Evolutionary conservation across 2,888 invertebrate genomes (phyloP), one percentile per base, ranked within the genome.

Genomic region (Metallyticus violacea): DNA sequence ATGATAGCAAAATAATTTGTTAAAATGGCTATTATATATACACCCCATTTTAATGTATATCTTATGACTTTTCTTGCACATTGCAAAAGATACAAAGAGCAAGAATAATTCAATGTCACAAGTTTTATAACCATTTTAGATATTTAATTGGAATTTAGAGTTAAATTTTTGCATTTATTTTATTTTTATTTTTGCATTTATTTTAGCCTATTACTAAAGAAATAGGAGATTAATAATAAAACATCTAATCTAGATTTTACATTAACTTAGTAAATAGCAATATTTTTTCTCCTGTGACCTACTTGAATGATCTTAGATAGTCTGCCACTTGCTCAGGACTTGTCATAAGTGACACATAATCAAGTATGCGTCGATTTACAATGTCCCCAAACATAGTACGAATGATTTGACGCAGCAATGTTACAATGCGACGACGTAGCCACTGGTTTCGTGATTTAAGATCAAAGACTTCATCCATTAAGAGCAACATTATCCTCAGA

Each of bases 291-390:
- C 2, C 2, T 26, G n/a, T 3, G 9, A 92, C 95, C 93, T 91
- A 97, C 97, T 96, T 97, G 91, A 98, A 96, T 30, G 95, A 93
- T 91, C 95, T 95, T 87, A 98, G 93, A 92, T 98, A 98, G 90
- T 96, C 96, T 1, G 97, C 97, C 80, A 98, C 96, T 90, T 97
- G 97, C 88, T 96, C 95, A 0, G 98, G 97, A 88, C 97, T 97
- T 0, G 98, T 98, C 89, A 97, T 92, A 88, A 95, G 95, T 28
- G 97, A 96, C 1, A 98, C 97, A 90, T 97, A 95, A 90, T 98
- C 98, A 85, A 98, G 93, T 88, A 98, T 98, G 91, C 97, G 95
- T 90, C 97, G 93, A 91, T 97, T 97, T 77, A 97, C 96, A 89
- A 96, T 96, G 90, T 97, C 96, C 26, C 97, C 97, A 90, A 96